Conservation (phyloP, 2,888 invertebrate genomes). For the Rugalucina vietnamica region DNA sequence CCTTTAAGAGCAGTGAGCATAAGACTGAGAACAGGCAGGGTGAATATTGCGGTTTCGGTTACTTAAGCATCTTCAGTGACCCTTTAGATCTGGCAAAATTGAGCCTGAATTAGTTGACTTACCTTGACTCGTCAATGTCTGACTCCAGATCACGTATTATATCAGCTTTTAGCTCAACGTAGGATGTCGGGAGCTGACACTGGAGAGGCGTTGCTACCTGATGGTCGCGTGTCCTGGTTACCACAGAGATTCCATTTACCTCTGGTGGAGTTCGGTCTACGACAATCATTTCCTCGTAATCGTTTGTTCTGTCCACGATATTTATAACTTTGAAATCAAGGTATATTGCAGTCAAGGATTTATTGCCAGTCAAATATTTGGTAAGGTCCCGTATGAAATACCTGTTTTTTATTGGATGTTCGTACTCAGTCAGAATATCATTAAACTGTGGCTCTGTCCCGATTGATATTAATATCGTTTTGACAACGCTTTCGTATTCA, state of each 20-base stretch:
- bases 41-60: too few species aligned
- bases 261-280: slow-evolving; percentile 55
- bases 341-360: slow-evolving; percentile 34
- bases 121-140: slow-evolving; percentile 41
- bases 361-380: slow-evolving; percentile 16
- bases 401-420: slow-evolving; percentile 4
- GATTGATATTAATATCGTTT: slow-evolving; percentile 28
- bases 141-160: slow-evolving; percentile 46
- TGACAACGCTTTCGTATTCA: slow-evolving; percentile 58
- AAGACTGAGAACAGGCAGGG: too few species aligned
- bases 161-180: slow-evolving; percentile 39
- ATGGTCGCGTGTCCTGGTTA: slow-evolving; percentile 32
- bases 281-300: slow-evolving; percentile 15
- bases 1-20: too few species aligned
- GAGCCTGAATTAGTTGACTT: too few species aligned
- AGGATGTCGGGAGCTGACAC: slow-evolving; percentile 58
- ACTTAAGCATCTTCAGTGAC: too few species aligned
- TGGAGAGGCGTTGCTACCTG: slow-evolving; percentile 8
- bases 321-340: slow-evolving; percentile 42
- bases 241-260: slow-evolving; percentile 31
- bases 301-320: slow-evolving; percentile 23
- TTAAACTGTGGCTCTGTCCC: slow-evolving; percentile 16
- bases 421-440: slow-evolving; percentile 27
- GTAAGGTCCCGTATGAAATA: slow-evolving; percentile 43
- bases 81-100: too few species aligned